Evolutionary conservation across 2,888 invertebrate species (phyloP), one percentile per base, ranked within the genome.

Genomic region (Meteorus colon): DNA sequence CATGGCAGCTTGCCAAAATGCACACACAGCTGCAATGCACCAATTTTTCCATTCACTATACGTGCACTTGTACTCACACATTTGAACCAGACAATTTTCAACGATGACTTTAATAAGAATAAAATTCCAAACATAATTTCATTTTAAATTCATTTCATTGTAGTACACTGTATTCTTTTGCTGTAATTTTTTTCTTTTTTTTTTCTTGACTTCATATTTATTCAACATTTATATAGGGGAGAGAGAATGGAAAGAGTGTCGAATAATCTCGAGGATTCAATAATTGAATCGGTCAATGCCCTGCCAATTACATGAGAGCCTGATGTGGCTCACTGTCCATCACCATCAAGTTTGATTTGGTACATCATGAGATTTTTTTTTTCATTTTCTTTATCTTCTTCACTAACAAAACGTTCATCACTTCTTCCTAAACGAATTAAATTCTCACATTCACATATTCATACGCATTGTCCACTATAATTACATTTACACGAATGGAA

Each of bases 271-370:
- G 68, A 65, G 63, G 34, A 70, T 69, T 55, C 55, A 55, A 74
- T 74, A 74, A 74, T 69, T 70, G 69, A 70, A 63, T 65, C 75
- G 75, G 75, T 75, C 75, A 75, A 75, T 65, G 75, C 75, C 70
- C 70, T 34, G 69, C 70, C 75, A 75, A 75, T 75, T 65, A 70
- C 70, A 41, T 70, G 37, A 48, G 62, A 45, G 62, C 48, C 62
- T 72, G 69, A 67, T 59, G 60, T 55, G 48, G 60, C 31, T 68
- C 68, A 74, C 62, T 60, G 62, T 69, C 69, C 48, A 75, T 75
- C 69, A 74, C 63, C 48, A 62, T 70, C 51, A 69, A 63, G 34
- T 75, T 55, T 19, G 70, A 75, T 70, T 75, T 75, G 55, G 59
- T 75, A 51, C 41, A 62, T 27, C 48, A 41, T 5, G 41, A 41